Evolutionary conservation across 2,888 invertebrate genomes (phyloP).

Genomic region (Chorisops tibialis): DNA sequence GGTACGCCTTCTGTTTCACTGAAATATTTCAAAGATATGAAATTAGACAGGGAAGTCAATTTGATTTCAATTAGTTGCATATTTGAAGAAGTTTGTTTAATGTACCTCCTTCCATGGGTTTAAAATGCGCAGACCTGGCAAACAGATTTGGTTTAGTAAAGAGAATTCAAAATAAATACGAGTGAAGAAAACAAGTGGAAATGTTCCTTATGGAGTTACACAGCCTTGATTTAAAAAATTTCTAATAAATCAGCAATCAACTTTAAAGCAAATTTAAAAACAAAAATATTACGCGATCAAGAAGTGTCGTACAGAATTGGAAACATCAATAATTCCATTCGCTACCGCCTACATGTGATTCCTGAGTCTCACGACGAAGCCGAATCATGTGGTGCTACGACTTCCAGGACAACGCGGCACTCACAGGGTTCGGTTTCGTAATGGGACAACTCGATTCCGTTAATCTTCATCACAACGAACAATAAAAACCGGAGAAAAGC

Average conservation of each 20-base stretch:
- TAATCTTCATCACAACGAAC: not conserved
- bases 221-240: too few relatives aligned
- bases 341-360: too few relatives aligned
- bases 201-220: too few relatives aligned
- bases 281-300: too few relatives aligned
- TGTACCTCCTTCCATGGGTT: too few relatives aligned
- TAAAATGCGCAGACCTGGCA: not conserved
- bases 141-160: too few relatives aligned
- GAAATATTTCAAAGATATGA: conserved; percentile 27
- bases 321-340: too few relatives aligned
- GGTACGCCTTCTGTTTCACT: conserved; percentile 97
- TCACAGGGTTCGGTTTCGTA: conserved; percentile 58
- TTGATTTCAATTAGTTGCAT: not conserved
- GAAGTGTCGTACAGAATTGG: too few relatives aligned
- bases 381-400: conserved; percentile 73
- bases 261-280: too few relatives aligned
- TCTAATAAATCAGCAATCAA: too few relatives aligned
- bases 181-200: too few relatives aligned
- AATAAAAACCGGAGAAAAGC: not conserved
- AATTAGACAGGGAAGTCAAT: not conserved
- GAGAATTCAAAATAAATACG: too few relatives aligned
- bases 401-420: conserved; percentile 55
- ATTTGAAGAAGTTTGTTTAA: not conserved
- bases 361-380: conserved; percentile 54
- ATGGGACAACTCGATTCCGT: conserved; percentile 36